Evolutionary conservation across 2,797 vertebrate species (phyloP).

Genomic region (Sebastes alutus): DNA sequence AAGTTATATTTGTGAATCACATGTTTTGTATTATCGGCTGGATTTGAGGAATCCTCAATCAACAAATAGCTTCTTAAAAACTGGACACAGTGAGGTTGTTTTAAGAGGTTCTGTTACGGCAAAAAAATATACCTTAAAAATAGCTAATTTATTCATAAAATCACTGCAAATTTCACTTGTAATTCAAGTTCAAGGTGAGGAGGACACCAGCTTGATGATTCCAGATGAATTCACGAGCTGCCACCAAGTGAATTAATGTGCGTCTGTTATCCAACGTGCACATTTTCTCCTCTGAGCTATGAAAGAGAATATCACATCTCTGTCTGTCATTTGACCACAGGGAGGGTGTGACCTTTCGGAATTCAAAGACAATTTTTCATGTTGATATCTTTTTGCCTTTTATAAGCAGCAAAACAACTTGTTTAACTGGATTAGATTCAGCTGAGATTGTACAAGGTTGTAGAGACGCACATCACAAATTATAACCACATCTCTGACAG

Average conservation of each 20-base stretch:
- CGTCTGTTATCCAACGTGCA: conserved; percentile 44
- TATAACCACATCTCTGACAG: conserved; percentile 18
- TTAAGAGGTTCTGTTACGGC: not conserved
- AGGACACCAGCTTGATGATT: conserved; percentile 22
- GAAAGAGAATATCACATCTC: conserved; percentile 68
- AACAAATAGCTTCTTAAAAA: not conserved
- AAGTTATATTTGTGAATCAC: not conserved
- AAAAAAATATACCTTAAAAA: conserved; percentile 4
- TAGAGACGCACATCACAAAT: conserved; percentile 14
- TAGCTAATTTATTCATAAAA: not conserved
- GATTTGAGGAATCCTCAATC: not conserved
- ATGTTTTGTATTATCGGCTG: not conserved
- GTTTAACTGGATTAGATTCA: conserved; percentile 52
- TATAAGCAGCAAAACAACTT: conserved; percentile 55
- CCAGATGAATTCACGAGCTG: conserved; percentile 40
- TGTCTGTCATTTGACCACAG: conserved; percentile 72
- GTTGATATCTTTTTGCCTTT: conserved; percentile 61
- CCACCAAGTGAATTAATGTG: conserved; percentile 45
- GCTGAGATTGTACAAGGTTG: conserved; percentile 9
- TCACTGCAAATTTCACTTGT: conserved; percentile 17
- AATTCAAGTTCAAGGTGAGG: conserved; percentile 14
- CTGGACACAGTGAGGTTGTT: not conserved
- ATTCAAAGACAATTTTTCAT: conserved; percentile 64
- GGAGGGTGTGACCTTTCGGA: conserved; percentile 69
- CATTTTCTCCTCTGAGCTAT: conserved; percentile 63